phyloP scores from a whole-genome alignment of 2,113 vertebrate genomes.

The Neopipo cinnamomea region DNA sequence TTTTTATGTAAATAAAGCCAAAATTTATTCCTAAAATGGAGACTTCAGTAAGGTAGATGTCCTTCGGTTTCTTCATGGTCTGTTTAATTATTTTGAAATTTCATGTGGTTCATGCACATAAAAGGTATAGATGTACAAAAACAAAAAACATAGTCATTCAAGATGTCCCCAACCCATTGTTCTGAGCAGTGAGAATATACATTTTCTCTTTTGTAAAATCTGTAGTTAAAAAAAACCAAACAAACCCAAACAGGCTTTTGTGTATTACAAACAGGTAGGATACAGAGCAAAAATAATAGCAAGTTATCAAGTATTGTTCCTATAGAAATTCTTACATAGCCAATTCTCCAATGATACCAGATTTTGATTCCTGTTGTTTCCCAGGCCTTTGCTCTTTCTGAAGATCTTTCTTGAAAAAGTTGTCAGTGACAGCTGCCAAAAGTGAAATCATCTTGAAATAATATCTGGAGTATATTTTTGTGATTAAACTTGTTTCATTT shows the following conservation, averaged over 20 bases:
- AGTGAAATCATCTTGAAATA: neutral
- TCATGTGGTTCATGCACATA: neutral
- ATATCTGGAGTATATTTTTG: neutral
- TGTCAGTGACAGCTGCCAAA: neutral
- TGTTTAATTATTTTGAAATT: neutral
- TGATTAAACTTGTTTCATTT: neutral
- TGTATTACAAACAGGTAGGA: neutral
- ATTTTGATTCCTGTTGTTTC: neutral
- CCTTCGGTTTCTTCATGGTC: neutral
- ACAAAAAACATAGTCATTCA: neutral
- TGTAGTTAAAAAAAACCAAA: neutral
- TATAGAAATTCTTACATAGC: neutral
- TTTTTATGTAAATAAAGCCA: neutral
- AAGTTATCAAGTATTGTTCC: neutral
- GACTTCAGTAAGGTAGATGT: neutral
- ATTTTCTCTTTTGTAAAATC: neutral
- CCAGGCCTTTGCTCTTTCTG: neutral
- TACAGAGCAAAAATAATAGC: neutral
- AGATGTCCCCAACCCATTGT: neutral
- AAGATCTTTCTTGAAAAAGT: neutral
- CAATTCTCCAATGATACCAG: neutral
- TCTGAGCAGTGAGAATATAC: neutral
- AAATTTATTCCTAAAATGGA: neutral
- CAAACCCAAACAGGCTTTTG: neutral
- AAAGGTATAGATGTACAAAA: neutral